Evolutionary conservation across 2,113 vertebrate species (phyloP).

Genomic region (Apistogramma diplotaenia): DNA sequence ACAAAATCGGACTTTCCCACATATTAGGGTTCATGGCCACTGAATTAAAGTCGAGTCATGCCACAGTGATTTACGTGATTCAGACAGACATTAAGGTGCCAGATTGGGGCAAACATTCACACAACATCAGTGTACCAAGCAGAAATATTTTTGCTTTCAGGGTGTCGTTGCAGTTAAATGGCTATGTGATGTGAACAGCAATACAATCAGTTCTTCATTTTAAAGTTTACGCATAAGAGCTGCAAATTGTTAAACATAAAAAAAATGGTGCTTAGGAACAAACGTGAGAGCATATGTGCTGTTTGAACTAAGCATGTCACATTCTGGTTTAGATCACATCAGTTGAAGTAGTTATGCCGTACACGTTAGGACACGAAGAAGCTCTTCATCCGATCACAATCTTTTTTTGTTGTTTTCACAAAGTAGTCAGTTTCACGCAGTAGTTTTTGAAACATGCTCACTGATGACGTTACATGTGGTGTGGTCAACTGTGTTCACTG

Average conservation of each 20-base stretch:
- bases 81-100: constrained; percentile 50
- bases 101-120: constrained; percentile 48
- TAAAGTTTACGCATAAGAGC: constrained; percentile 20
- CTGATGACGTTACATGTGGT: neutral
- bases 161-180: constrained; percentile 37
- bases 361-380: constrained; percentile 21
- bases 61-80: constrained; percentile 16
- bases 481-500: constrained; percentile 7
- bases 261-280: constrained; percentile 36
- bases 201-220: constrained; percentile 61
- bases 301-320: constrained; percentile 56
- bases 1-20: constrained; percentile 8
- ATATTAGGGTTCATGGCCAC: constrained; percentile 24
- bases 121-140: constrained; percentile 29
- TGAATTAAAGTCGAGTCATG: constrained; percentile 17
- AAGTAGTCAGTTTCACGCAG: constrained; percentile 48
- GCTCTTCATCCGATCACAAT: constrained; percentile 36
- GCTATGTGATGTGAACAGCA: constrained; percentile 23
- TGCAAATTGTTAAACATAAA: constrained; percentile 15
- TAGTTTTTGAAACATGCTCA: constrained; percentile 26
- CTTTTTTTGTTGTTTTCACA: constrained; percentile 36
- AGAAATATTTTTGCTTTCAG: constrained; percentile 19
- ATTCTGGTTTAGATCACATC: constrained; percentile 55
- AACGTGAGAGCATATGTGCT: constrained; percentile 20
- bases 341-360: constrained; percentile 32